Percentiles rank a stretch among this genome's conserved stretches.
phyloP scores from a whole-genome alignment of 2,797 vertebrate genomes.

The Psittacula derbiana region DNA sequence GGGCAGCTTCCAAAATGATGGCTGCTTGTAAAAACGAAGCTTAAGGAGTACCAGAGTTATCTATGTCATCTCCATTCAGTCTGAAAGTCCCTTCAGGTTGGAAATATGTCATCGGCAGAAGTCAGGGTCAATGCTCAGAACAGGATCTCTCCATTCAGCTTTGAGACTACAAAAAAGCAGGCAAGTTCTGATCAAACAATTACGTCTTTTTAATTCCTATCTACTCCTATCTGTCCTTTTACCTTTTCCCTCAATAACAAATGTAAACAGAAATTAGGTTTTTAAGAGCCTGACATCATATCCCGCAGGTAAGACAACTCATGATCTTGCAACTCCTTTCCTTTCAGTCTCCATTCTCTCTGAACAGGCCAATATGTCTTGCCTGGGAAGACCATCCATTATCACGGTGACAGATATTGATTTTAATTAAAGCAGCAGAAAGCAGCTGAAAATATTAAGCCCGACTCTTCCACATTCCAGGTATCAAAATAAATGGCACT shows the following conservation, averaged over 20 bases:
- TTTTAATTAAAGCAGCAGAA: constrained; percentile 56
- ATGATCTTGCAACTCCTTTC: background rate
- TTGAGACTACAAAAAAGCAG: background rate
- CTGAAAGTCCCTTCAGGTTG: background rate
- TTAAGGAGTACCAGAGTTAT: background rate
- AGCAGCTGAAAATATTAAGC: constrained; percentile 37
- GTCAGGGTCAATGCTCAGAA: background rate
- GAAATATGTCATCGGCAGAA: background rate
- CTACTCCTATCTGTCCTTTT: background rate
- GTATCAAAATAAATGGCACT: constrained; percentile 12
- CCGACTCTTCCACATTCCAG: background rate
- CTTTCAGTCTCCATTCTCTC: background rate
- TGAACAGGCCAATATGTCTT: background rate
- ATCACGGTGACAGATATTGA: constrained; percentile 52
- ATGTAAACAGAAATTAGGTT: background rate
- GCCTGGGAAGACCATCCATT: background rate
- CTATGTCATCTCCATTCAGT: background rate
- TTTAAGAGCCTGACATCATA: background rate
- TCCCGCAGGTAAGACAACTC: background rate
- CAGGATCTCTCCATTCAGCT: background rate
- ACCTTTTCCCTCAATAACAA: background rate
- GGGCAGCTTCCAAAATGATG: background rate
- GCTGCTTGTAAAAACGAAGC: background rate
- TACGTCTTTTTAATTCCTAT: background rate
- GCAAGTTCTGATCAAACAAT: background rate